These are phyloP conservation scores for Pterostichus madidus DNA, from an alignment of 2,888 invertebrate species.

Conservation along the genomic window DNA sequence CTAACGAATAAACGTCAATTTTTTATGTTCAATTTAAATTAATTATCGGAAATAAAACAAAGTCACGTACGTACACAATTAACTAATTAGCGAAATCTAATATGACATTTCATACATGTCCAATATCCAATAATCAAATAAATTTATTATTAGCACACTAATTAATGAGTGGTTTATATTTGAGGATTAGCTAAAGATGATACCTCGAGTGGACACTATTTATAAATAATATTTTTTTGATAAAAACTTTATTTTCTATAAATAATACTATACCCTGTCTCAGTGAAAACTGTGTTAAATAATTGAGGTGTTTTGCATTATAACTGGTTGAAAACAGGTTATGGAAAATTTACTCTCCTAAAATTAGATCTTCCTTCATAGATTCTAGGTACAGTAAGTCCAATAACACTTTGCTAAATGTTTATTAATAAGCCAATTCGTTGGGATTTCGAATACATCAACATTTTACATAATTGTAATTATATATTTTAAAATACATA, in stretches of 20 bases:
- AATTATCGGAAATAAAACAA: constrained; percentile 16
- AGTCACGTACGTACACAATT: background rate
- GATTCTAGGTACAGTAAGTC: background rate
- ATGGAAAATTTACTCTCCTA: too few relatives aligned
- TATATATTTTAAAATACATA: too few relatives aligned
- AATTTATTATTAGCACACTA: constrained; percentile 10
- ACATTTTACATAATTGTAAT: too few relatives aligned
- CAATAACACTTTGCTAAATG: background rate
- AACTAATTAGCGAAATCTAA: background rate
- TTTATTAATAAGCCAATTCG: background rate
- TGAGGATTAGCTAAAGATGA: background rate
- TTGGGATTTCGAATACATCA: too few relatives aligned
- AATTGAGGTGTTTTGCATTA: too few relatives aligned
- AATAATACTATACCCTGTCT: too few relatives aligned
- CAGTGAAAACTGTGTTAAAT: too few relatives aligned
- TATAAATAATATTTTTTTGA: too few relatives aligned
- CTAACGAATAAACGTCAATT: background rate
- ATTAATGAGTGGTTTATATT: constrained; percentile 5
- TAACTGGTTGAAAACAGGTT: too few relatives aligned
- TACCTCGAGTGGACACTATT: too few relatives aligned
- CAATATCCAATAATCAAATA: constrained; percentile 7
- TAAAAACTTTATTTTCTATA: too few relatives aligned
- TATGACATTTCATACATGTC: constrained; percentile 3
- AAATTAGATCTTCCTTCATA: background rate
- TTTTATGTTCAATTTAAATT: constrained; percentile 4